These are phyloP conservation scores for Megaceryle torquata DNA, from an alignment of 2,113 vertebrate species.

Conservation along the genomic window DNA sequence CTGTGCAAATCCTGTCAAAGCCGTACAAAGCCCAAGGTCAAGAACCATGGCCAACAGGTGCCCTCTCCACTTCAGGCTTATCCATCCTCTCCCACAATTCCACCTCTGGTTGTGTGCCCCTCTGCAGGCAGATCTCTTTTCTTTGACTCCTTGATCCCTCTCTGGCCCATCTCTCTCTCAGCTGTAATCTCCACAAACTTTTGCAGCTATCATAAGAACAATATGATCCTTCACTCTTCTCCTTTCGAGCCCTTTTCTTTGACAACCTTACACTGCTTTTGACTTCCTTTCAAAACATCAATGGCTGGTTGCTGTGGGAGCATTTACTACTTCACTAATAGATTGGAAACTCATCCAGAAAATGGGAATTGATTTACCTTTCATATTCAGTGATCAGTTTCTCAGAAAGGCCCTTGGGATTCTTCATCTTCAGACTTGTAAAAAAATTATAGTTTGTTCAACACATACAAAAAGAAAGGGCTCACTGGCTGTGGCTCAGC, in stretches of 20 bases:
- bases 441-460: neutral
- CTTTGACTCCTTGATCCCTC: neutral
- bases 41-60: accelerated
- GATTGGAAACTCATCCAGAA: neutral
- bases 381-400: neutral
- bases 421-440: neutral
- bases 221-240: neutral
- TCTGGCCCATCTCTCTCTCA: neutral
- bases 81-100: neutral
- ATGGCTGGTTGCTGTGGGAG: neutral
- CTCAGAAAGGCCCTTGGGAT: neutral
- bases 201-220: neutral
- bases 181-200: neutral
- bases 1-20: neutral
- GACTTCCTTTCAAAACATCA: conserved; percentile 5
- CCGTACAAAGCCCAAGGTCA: neutral
- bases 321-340: neutral
- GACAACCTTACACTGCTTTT: neutral
- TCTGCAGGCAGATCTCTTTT: neutral
- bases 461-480: neutral
- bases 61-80: neutral
- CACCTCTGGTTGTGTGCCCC: neutral
- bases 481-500: neutral
- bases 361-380: neutral
- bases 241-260: neutral